Base-by-base conservation (phyloP, 2,888 invertebrate species). In the Zonitis immaculata region DNA sequence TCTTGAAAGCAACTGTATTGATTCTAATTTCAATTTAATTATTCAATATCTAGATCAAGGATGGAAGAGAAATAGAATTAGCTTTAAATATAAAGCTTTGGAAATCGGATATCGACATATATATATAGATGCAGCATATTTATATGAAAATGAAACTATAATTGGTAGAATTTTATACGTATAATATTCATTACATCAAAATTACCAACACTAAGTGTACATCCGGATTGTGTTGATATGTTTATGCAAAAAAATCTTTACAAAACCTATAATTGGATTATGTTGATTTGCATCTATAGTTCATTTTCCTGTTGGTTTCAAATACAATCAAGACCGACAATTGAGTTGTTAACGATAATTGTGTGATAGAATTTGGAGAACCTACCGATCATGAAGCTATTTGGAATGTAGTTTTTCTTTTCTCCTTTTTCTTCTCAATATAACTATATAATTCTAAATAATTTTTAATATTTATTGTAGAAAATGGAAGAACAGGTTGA, bases 161-260 rank as follows among this genome's bases (percentile, higher is more conserved):
- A 82, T 92, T 57, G 91, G 91, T 0, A 80, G 81, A 25, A 86
- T 87, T 1, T 76, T 92, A 86, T 80, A 64, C 79, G 91, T 62
- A 88, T 89, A 42, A 89, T 93, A 0, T 93, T 89, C 69, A 80
- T 93, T 35, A 87, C 87, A 26, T 90, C 91, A 7, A 93, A 93
- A 76, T 80, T 91, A 62, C 83, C 86, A 9, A 80, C 83, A 11
- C 73, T 77, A 63, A 82, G 83, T 79, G 65, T 73, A 64, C 78
- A 82, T 4, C 80, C 86, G 0, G 80, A 81, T 25, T 59, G 64
- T 26, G 66, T 68, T 1, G 65, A 67, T 55, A 44, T 44, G 26
- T 64, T 59, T 28, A 47, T 68, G 51, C n/a, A n/a, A 61, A 66
- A 30, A 56, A 57, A 45, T 67, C 66, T 9, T 44, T 68, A 43